Evolutionary conservation across 2,113 vertebrate species (phyloP).

Genomic region (Uria aalge): DNA sequence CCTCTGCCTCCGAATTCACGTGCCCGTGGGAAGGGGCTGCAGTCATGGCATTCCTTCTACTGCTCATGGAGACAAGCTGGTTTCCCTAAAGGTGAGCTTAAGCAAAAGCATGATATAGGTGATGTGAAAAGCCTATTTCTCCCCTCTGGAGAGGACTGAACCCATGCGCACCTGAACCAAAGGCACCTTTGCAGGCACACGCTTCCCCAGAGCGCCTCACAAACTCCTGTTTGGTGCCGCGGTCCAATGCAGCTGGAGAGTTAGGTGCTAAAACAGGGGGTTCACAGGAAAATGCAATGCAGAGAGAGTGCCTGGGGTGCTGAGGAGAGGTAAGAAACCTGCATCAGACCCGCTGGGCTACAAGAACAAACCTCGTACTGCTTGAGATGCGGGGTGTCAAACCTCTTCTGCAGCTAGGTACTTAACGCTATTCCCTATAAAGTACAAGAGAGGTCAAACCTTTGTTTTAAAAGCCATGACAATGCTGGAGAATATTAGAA

Average conservation of each 20-base stretch:
- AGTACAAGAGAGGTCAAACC: not conserved
- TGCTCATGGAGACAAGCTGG: not conserved
- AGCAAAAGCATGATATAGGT: not conserved
- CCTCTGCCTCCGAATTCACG: fast-evolving
- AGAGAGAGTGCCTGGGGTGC: not conserved
- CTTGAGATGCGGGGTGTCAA: not conserved
- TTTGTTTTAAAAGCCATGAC: not conserved
- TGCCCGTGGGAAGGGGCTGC: not conserved
- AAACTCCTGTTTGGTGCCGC: not conserved
- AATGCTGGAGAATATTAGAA: not conserved
- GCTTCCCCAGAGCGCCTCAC: fast-evolving
- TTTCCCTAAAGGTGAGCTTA: not conserved
- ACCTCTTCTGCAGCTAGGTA: not conserved
- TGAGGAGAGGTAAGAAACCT: not conserved
- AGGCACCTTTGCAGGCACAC: fast-evolving
- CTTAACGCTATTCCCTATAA: not conserved
- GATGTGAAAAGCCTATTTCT: not conserved
- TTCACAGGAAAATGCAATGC: not conserved
- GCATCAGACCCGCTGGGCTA: not conserved
- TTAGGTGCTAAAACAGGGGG: not conserved
- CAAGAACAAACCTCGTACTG: not conserved
- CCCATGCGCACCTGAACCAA: not conserved
- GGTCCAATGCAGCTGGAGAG: not conserved
- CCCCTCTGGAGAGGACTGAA: not conserved
- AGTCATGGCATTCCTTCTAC: not conserved